These are phyloP conservation scores for Bubo blakistoni DNA, from an alignment of 2,113 vertebrate genomes.

Conservation along the genomic window DNA sequence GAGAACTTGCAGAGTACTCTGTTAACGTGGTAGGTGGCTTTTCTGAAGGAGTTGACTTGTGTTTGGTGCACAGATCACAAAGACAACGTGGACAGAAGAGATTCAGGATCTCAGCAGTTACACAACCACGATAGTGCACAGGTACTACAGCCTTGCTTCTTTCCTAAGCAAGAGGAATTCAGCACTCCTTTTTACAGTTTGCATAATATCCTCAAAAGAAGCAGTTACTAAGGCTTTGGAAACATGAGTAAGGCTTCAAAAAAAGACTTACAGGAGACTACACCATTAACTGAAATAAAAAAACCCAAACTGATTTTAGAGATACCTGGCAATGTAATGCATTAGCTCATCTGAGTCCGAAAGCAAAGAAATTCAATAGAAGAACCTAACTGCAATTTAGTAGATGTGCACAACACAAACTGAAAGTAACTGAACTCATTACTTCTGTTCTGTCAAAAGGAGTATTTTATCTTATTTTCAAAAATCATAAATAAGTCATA, in stretches of 20 bases:
- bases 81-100: fast-evolving
- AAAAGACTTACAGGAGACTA: background rate
- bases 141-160: background rate
- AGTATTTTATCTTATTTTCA: background rate
- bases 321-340: background rate
- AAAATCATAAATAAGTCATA: background rate
- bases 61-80: background rate
- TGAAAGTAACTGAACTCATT: background rate
- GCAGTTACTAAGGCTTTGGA: background rate
- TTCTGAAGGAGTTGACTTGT: background rate
- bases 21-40: background rate
- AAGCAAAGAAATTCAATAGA: background rate
- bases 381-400: background rate
- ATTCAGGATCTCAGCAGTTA: background rate
- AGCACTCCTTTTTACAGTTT: background rate
- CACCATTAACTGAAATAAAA: background rate
- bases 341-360: background rate
- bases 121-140: background rate
- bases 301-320: background rate
- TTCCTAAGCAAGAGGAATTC: background rate
- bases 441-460: background rate
- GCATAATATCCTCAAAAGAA: background rate
- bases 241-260: background rate
- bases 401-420: background rate
- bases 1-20: background rate